phyloP scores from a whole-genome alignment of 53 echinoderm and acorn worm genomes.

The Crossaster papposus region DNA sequence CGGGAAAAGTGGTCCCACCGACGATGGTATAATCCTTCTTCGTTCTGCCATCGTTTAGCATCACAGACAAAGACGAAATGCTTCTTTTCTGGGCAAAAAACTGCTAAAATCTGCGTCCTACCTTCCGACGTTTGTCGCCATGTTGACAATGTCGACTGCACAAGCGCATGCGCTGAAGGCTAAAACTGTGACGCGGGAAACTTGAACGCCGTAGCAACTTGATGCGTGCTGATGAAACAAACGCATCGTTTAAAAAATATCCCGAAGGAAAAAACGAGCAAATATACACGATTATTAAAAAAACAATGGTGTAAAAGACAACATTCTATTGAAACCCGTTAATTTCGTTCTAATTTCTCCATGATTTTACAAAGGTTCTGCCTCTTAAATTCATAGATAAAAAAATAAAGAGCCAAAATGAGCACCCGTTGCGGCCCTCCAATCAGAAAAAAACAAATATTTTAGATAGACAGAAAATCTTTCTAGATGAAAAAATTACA shows the following conservation, averaged over 20 bases:
- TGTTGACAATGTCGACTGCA: constrained; percentile 64
- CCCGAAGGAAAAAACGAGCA: neutral
- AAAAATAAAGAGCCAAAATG: too few relatives aligned
- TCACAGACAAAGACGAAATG: constrained; percentile 6
- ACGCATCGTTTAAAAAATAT: neutral
- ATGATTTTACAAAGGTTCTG: too few relatives aligned
- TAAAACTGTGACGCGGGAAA: constrained; percentile 59
- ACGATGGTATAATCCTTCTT: constrained; percentile 98
- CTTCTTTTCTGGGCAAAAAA: constrained; percentile 65
- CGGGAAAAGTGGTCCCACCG: constrained; percentile 90
- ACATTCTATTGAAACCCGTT: too few relatives aligned
- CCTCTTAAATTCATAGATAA: too few relatives aligned
- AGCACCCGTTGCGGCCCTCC: too few relatives aligned
- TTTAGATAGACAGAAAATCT: too few relatives aligned
- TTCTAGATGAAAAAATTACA: too few relatives aligned
- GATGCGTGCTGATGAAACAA: neutral
- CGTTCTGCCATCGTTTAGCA: constrained; percentile 92
- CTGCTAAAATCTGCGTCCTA: constrained; percentile 59
- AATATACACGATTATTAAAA: neutral
- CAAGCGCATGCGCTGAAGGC: constrained; percentile 71
- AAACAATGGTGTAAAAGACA: too few relatives aligned
- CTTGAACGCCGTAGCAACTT: constrained; percentile 58
- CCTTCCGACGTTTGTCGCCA: constrained; percentile 54
- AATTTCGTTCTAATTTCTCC: too few relatives aligned
- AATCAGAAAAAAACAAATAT: too few relatives aligned